phyloP scores from a whole-genome alignment of 1,140 invertebrate genomes.

The Saccostrea cuccullata region DNA sequence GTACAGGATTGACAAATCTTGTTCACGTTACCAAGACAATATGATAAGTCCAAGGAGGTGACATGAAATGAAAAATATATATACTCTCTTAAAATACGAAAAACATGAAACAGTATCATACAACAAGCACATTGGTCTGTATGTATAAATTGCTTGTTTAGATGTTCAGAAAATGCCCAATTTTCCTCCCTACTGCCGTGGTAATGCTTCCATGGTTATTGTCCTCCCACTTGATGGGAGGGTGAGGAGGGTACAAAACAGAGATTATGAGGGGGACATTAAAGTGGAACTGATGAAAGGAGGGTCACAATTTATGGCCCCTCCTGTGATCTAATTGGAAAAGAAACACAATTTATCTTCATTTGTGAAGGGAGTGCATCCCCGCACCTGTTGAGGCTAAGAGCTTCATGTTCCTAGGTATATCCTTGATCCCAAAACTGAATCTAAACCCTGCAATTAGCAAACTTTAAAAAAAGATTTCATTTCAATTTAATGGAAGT shows the following conservation, averaged over 20 bases:
- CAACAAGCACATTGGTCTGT: neutral
- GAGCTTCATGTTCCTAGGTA: neutral
- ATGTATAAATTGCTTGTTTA: neutral
- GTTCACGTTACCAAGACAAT: neutral
- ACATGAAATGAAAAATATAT: neutral
- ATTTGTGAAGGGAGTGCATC: slow-evolving; percentile 5
- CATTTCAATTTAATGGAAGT: slow-evolving; percentile 9
- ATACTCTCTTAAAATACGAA: neutral
- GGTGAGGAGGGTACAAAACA: slow-evolving; percentile 21
- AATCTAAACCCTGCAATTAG: neutral
- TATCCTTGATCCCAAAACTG: neutral
- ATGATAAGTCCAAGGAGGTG: neutral
- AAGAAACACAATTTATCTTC: neutral
- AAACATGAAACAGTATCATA: neutral
- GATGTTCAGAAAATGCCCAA: neutral
- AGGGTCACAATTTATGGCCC: slow-evolving; percentile 14
- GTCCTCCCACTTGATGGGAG: neutral
- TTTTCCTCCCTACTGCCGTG: neutral
- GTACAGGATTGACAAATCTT: neutral
- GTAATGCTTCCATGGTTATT: slow-evolving; percentile 15
- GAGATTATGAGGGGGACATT: slow-evolving; percentile 18
- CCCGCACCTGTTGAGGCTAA: slow-evolving; percentile 6
- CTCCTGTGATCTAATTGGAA: slow-evolving; percentile 24
- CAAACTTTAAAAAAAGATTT: slow-evolving; percentile 14
- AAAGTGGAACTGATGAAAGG: slow-evolving; percentile 20